phyloP scores from a whole-genome alignment of 2,888 invertebrate species.

The Ethmia dodecea region DNA sequence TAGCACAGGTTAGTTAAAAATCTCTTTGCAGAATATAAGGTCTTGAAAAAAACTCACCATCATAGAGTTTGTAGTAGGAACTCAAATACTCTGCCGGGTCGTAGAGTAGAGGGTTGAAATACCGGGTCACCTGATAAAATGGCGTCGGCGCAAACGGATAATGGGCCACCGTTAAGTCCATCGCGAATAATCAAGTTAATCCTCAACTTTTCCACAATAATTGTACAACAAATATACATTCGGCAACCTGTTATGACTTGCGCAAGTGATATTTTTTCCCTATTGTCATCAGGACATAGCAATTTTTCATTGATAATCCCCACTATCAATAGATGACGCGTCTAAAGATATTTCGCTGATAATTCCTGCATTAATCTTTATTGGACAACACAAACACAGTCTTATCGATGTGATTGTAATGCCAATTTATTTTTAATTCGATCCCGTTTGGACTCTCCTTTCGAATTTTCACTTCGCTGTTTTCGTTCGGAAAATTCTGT shows the following conservation, averaged over 20 bases:
- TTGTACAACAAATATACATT: constrained; percentile 1
- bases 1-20: too few species aligned
- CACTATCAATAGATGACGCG: constrained; percentile 4
- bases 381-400: background rate
- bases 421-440: background rate
- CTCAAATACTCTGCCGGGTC: constrained; percentile 48
- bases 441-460: too few species aligned
- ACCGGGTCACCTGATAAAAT: constrained; percentile 47
- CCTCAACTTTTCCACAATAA: constrained; percentile 11
- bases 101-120: constrained; percentile 43
- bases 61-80: constrained; percentile 53
- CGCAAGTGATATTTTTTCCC: constrained; percentile 6
- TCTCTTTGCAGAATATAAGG: too few species aligned
- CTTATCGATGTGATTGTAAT: background rate
- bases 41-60: constrained; percentile 45
- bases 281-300: constrained; percentile 1
- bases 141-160: constrained; percentile 33
- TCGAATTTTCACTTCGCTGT: background rate
- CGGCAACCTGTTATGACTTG: background rate
- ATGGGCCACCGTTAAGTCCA: constrained; percentile 47
- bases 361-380: constrained; percentile 5
- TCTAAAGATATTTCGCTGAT: constrained; percentile 10
- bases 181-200: constrained; percentile 36
- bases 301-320: constrained; percentile 1
- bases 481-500: constrained; percentile 30